phyloP scores from a whole-genome alignment of 2,888 invertebrate species.

The Apotomis turbidana region DNA sequence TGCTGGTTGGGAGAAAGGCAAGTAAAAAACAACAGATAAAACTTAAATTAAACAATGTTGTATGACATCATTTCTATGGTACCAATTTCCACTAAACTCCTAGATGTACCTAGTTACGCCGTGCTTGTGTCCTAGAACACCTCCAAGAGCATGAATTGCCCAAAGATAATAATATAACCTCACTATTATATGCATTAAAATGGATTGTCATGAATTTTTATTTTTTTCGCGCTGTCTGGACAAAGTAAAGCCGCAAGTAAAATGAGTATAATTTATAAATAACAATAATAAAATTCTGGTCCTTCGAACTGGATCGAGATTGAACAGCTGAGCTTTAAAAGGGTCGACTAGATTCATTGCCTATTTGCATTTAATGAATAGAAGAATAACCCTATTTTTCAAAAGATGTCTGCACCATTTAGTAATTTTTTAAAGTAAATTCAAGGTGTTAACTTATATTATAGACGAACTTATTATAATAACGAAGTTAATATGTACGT shows the following conservation, averaged over 20 bases:
- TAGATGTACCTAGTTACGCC: too few relatives aligned
- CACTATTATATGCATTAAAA: too few relatives aligned
- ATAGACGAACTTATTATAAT: background rate
- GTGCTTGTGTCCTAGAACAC: too few relatives aligned
- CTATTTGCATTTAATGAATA: slow-evolving; percentile 32
- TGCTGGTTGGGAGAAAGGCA: too few relatives aligned
- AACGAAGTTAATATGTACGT: background rate
- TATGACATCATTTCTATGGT: too few relatives aligned
- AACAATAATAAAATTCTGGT: slow-evolving; percentile 5
- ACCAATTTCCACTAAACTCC: too few relatives aligned
- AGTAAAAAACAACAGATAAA: too few relatives aligned
- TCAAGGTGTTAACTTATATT: slow-evolving; percentile 11
- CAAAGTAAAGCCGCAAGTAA: background rate
- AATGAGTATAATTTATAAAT: slow-evolving; percentile 9
- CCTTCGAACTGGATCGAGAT: slow-evolving; percentile 26
- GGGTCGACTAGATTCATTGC: slow-evolving; percentile 25
- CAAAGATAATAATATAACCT: too few relatives aligned
- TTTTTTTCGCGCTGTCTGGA: too few relatives aligned
- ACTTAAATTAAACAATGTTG: too few relatives aligned
- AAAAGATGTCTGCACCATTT: slow-evolving; percentile 14
- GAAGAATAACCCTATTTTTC: slow-evolving; percentile 26
- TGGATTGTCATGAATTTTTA: too few relatives aligned
- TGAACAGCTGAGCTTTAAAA: slow-evolving; percentile 20
- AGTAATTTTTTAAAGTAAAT: background rate
- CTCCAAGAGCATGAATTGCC: too few relatives aligned